Evolutionary conservation across 2,888 invertebrate genomes (phyloP).

Genomic region (Zhengitettix transpicula): DNA sequence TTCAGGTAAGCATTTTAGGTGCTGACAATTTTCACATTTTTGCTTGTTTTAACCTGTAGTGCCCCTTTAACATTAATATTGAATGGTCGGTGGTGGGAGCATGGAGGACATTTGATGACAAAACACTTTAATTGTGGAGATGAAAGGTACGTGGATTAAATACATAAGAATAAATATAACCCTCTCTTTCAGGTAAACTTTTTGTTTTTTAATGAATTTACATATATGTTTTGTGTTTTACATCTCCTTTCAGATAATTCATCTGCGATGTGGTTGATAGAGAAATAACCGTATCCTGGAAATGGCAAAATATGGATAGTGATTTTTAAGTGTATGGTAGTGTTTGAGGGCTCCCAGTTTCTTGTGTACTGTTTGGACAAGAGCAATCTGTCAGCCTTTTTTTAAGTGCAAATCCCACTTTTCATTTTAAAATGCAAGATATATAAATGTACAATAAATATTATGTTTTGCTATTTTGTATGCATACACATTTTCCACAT

Average conservation of each 20-base stretch:
- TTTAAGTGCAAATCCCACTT: too few relatives aligned
- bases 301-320: conserved; percentile 1
- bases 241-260: conserved; percentile 11
- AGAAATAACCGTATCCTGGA: background rate
- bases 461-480: background rate
- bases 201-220: background rate
- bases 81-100: background rate
- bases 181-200: background rate
- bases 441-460: background rate
- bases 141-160: too few relatives aligned
- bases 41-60: background rate
- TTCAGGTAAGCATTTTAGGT: too few relatives aligned
- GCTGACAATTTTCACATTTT: background rate
- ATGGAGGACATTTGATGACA: background rate
- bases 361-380: too few relatives aligned
- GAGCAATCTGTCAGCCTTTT: too few relatives aligned
- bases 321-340: background rate
- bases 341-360: too few relatives aligned
- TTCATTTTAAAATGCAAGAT: background rate
- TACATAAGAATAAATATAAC: background rate
- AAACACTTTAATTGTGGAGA: too few relatives aligned
- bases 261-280: conserved; percentile 8
- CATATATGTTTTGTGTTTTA: conserved; percentile 10
- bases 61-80: background rate
- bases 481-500: background rate